A percentile compares a stretch with the other conserved stretches of the same genome.
Evolutionary conservation across 2,797 vertebrate species (phyloP).

Genomic region (Sebastes oblongus): DNA sequence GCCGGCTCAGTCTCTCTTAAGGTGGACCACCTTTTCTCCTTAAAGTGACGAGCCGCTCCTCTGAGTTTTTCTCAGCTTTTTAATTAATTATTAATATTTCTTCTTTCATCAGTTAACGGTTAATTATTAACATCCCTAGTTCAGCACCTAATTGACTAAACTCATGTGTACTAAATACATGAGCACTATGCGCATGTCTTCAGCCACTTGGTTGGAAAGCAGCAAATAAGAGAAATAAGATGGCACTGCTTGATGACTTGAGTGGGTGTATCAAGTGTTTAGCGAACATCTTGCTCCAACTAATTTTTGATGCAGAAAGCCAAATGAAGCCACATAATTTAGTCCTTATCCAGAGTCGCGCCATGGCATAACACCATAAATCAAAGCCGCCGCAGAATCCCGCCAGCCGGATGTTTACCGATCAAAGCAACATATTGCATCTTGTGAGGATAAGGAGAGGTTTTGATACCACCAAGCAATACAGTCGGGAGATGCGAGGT

Average conservation of each 20-base stretch:
- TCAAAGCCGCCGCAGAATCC: constrained; percentile 15
- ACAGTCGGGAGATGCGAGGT: constrained; percentile 21
- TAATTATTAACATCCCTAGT: not conserved
- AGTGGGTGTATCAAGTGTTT: constrained; percentile 56
- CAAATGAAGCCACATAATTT: constrained; percentile 37
- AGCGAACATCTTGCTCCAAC: constrained; percentile 46
- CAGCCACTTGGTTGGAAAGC: not conserved
- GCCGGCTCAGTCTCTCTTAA: too few species aligned
- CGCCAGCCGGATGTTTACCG: constrained; percentile 22
- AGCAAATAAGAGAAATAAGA: constrained; percentile 46
- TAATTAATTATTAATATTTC: too few species aligned
- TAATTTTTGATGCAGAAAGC: constrained; percentile 43
- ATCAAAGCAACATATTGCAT: constrained; percentile 33
- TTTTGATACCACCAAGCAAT: constrained; percentile 13
- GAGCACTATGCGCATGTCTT: not conserved
- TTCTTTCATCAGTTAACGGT: too few species aligned
- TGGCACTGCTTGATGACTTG: constrained; percentile 30
- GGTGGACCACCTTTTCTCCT: too few species aligned
- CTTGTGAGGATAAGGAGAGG: constrained; percentile 12
- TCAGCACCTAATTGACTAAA: not conserved
- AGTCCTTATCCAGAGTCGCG: constrained; percentile 31
- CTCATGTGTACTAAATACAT: not conserved
- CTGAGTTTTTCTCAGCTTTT: too few species aligned
- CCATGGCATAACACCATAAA: constrained; percentile 27
- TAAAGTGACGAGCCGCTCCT: too few species aligned